phyloP scores from a whole-genome alignment of 2,888 invertebrate species.

The Platycheirus rosarum region DNA sequence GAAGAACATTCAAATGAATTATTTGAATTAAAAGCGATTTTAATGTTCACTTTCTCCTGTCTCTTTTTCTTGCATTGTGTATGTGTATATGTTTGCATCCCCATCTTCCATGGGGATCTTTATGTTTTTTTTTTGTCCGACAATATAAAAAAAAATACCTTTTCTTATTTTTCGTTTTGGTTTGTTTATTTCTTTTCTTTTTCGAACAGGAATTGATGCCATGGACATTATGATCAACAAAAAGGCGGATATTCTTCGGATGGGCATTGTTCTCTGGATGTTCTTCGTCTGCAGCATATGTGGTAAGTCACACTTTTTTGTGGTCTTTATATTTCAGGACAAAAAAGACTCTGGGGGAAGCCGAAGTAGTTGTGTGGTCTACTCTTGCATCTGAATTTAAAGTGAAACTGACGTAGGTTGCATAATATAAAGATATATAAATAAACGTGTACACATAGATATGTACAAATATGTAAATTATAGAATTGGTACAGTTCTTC shows the following conservation, averaged over 20 bases:
- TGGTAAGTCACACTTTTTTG: slow-evolving; percentile 63
- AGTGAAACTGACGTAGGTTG: slow-evolving; percentile 25
- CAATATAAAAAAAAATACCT: slow-evolving; percentile 9
- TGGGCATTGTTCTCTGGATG: slow-evolving; percentile 69
- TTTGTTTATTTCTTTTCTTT: slow-evolving; percentile 37
- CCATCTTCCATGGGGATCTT: slow-evolving; percentile 21
- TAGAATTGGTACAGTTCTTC: no score
- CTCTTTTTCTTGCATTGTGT: slow-evolving; percentile 18
- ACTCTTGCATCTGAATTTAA: slow-evolving; percentile 20
- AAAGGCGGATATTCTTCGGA: slow-evolving; percentile 71
- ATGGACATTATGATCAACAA: slow-evolving; percentile 73
- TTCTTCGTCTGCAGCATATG: slow-evolving; percentile 69
- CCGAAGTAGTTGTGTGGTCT: slow-evolving; percentile 27
- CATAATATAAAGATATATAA: no score
- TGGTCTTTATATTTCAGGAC: slow-evolving; percentile 33
- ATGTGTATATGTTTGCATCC: slow-evolving; percentile 12
- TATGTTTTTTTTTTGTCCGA: slow-evolving; percentile 31
- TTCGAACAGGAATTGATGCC: slow-evolving; percentile 70
- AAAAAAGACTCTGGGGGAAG: slow-evolving; percentile 7
- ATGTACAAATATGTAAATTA: no score
- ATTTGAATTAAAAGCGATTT: slow-evolving; percentile 73
- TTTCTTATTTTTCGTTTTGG: slow-evolving; percentile 47
- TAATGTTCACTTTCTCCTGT: slow-evolving; percentile 65
- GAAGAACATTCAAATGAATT: slow-evolving; percentile 71
- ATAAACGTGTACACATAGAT: no score